A percentile compares a stretch with the other conserved stretches of the same genome.
phyloP scores from a whole-genome alignment of 2,113 vertebrate species.

The Uropsilus gracilis region DNA sequence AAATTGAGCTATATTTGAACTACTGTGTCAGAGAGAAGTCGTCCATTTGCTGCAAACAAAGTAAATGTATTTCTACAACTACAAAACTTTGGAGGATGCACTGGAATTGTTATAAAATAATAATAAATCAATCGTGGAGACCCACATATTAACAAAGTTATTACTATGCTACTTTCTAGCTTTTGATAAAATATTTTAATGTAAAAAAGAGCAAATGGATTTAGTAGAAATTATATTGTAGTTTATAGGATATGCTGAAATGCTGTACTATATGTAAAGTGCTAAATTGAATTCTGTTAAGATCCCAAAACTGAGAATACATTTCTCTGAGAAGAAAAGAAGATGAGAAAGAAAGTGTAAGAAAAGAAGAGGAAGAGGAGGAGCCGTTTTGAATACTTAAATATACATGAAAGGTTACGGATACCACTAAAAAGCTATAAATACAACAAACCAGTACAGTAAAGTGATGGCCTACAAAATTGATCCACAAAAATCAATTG shows the following conservation, averaged over 20 bases:
- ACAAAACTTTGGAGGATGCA: not conserved
- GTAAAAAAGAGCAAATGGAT: not conserved
- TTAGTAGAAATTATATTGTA: not conserved
- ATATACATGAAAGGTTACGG: too few species aligned
- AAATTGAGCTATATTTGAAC: constrained; percentile 56
- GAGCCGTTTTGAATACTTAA: too few species aligned
- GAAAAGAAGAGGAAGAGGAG: too few species aligned
- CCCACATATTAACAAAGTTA: not conserved
- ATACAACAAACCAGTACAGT: too few species aligned
- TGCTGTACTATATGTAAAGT: not conserved
- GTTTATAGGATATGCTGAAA: not conserved
- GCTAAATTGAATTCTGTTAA: constrained; percentile 13
- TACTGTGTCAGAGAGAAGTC: constrained; percentile 39
- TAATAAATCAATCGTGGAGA: constrained; percentile 58
- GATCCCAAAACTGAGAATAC: constrained; percentile 26
- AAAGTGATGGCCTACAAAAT: too few species aligned
- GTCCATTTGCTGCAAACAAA: constrained; percentile 43
- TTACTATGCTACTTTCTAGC: not conserved
- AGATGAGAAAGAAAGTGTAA: too few species aligned
- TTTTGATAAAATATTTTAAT: constrained; percentile 36
- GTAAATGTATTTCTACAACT: constrained; percentile 9
- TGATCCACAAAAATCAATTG: too few species aligned
- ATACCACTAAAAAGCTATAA: too few species aligned
- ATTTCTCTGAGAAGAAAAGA: not conserved
- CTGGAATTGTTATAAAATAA: constrained; percentile 57